phyloP scores from a whole-genome alignment of 2,888 invertebrate genomes.

The Plebejus melissa region DNA sequence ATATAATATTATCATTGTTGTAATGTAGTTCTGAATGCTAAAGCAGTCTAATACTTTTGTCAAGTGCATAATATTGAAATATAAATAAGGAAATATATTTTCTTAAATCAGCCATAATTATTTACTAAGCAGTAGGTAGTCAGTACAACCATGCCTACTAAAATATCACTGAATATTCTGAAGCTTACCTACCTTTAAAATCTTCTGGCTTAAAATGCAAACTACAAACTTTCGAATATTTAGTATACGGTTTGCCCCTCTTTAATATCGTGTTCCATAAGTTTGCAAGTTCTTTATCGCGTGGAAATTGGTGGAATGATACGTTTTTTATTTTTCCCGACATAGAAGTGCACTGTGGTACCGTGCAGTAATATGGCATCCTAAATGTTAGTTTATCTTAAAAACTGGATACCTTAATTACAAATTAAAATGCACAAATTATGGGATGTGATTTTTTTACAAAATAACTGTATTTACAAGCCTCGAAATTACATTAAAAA shows the following conservation, averaged over 20 bases:
- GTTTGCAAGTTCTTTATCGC: slow-evolving; percentile 64
- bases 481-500: background rate
- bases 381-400: slow-evolving; percentile 45
- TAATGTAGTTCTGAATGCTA: background rate
- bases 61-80: background rate
- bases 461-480: background rate
- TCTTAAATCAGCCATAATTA: background rate
- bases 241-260: slow-evolving; percentile 72
- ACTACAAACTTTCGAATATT: slow-evolving; percentile 75
- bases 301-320: slow-evolving; percentile 71
- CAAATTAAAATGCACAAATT: background rate
- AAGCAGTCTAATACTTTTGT: background rate
- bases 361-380: slow-evolving; percentile 76
- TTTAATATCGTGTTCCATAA: slow-evolving; percentile 70
- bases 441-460: background rate
- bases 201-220: slow-evolving; percentile 69
- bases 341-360: slow-evolving; percentile 74
- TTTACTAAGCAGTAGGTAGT: background rate
- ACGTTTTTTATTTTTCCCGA: slow-evolving; percentile 74
- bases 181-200: slow-evolving; percentile 69
- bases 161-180: background rate
- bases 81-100: background rate
- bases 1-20: too few relatives aligned
- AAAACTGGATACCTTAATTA: background rate
- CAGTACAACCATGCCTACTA: background rate